A percentile compares a stretch with the other conserved stretches of the same genome.
Evolutionary conservation across 2,888 invertebrate genomes (phyloP).

Genomic region (Meiosimyza platycephala): DNA sequence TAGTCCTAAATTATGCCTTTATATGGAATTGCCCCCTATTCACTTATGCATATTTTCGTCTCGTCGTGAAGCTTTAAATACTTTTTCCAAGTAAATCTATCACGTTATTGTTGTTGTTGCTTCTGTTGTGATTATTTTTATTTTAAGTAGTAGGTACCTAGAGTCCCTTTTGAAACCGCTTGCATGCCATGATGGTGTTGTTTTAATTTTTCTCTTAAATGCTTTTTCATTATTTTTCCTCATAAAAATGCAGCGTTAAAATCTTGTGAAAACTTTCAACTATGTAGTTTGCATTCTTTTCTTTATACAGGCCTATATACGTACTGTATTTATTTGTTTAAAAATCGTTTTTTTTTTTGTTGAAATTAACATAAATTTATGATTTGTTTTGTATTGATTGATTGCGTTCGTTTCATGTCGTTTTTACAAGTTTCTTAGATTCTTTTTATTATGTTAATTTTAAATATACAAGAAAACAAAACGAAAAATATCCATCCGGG

Average conservation of each 20-base stretch:
- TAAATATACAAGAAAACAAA: slow-evolving; percentile 50
- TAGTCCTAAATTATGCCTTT: too few species aligned
- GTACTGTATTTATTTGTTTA: slow-evolving; percentile 32
- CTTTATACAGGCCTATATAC: neutral
- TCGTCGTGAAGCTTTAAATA: neutral
- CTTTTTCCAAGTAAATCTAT: slow-evolving; percentile 32
- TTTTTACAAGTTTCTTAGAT: slow-evolving; percentile 46
- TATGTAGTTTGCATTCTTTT: neutral
- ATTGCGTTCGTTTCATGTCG: slow-evolving; percentile 1
- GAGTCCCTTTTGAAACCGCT: neutral
- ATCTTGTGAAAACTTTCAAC: slow-evolving; percentile 29
- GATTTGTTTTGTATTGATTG: slow-evolving; percentile 43
- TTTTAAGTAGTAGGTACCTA: slow-evolving; percentile 4
- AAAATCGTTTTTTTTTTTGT: slow-evolving; percentile 37
- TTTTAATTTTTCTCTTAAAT: too few species aligned
- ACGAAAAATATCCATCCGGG: neutral
- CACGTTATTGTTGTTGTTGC: neutral
- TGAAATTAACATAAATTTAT: slow-evolving; percentile 60
- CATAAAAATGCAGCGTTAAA: slow-evolving; percentile 39
- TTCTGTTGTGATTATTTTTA: neutral
- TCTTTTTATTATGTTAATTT: slow-evolving; percentile 55
- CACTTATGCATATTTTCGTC: slow-evolving; percentile 15
- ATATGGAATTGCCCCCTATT: slow-evolving; percentile 16
- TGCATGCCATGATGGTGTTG: too few species aligned
- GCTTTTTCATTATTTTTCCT: neutral